phyloP scores from a whole-genome alignment of 2,113 vertebrate genomes.

The Ciconia stormi region DNA sequence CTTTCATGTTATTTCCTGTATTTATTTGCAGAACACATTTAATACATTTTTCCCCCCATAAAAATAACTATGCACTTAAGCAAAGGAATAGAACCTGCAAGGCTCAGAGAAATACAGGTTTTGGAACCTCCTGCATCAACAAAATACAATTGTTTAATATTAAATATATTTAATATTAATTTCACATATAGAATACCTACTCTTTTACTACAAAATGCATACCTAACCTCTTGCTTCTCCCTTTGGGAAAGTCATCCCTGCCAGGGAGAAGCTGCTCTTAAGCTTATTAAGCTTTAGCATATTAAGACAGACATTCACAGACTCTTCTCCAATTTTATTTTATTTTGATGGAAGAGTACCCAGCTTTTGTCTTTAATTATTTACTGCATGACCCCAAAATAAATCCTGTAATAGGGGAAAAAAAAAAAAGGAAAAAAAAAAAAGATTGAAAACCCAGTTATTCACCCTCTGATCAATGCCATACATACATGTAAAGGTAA shows the following conservation, averaged over 20 bases:
- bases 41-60: not conserved
- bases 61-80: not conserved
- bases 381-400: not conserved
- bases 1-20: not conserved
- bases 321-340: not conserved
- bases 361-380: not conserved
- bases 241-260: not conserved
- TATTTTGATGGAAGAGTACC: not conserved
- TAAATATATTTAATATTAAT: not conserved
- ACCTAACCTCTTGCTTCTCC: not conserved
- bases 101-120: not conserved
- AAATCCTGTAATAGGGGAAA: not conserved
- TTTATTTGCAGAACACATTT: not conserved
- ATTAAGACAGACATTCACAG: not conserved
- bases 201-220: not conserved
- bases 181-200: not conserved
- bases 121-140: not conserved
- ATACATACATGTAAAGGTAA: not conserved
- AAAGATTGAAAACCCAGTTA: not conserved
- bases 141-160: not conserved
- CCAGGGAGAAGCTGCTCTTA: not conserved
- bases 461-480: not conserved
- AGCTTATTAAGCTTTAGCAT: not conserved
- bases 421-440: not conserved
- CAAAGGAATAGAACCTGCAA: not conserved